A percentile compares a stretch with the other conserved stretches of the same genome.
Evolutionary conservation across 2,888 invertebrate genomes (phyloP).

Genomic region (Epinotia nisella): DNA sequence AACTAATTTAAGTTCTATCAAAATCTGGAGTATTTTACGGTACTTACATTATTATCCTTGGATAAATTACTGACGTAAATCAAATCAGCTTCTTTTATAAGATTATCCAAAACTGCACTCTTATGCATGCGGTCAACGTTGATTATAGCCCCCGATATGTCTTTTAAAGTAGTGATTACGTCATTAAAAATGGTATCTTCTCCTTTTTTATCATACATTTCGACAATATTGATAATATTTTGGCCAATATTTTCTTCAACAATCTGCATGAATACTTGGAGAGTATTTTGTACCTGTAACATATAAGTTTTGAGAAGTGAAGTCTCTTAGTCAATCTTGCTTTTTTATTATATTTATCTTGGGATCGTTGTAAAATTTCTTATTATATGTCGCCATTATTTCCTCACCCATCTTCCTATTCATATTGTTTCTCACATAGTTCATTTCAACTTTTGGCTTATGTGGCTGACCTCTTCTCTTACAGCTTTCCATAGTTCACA

Average conservation of each 20-base stretch:
- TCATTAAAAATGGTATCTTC: slow-evolving; percentile 28
- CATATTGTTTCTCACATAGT: neutral
- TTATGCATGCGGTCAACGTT: slow-evolving; percentile 30
- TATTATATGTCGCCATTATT: neutral
- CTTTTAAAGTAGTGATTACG: slow-evolving; percentile 9
- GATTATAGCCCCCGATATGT: slow-evolving; percentile 22
- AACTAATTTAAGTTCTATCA: too few relatives aligned
- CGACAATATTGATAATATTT: slow-evolving; percentile 43
- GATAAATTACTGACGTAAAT: slow-evolving; percentile 37
- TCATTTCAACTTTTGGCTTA: neutral
- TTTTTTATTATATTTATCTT: too few relatives aligned
- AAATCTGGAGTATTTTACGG: neutral
- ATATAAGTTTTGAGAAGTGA: too few relatives aligned
- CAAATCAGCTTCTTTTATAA: slow-evolving; percentile 40
- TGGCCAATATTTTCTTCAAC: slow-evolving; percentile 48
- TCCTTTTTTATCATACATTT: slow-evolving; percentile 44
- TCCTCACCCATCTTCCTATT: neutral
- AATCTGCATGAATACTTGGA: slow-evolving; percentile 49
- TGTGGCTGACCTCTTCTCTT: too few relatives aligned
- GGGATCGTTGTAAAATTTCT: neutral
- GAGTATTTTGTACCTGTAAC: slow-evolving; percentile 49
- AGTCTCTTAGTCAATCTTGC: too few relatives aligned
- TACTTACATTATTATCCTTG: slow-evolving; percentile 41
- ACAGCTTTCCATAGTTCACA: too few relatives aligned
- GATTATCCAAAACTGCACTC: slow-evolving; percentile 28